Evolutionary conservation across 2,888 invertebrate species (phyloP).

Genomic region (Drepana falcataria): DNA sequence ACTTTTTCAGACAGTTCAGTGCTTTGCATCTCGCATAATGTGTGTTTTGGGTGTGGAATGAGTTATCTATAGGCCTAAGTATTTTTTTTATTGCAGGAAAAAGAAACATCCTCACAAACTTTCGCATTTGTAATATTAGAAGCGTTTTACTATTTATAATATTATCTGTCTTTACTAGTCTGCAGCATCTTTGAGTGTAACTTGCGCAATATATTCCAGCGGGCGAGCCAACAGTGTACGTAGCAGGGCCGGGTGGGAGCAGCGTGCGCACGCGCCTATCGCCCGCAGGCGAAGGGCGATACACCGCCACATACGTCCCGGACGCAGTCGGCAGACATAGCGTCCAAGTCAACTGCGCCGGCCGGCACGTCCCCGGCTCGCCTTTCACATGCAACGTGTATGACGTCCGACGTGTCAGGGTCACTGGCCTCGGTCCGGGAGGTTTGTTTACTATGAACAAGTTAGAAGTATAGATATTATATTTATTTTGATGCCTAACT

Average conservation of each 20-base stretch:
- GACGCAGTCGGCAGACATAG: slow-evolving; percentile 92
- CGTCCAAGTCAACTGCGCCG: slow-evolving; percentile 89
- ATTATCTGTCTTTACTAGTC: no score
- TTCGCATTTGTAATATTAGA: no score
- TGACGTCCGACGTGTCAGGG: slow-evolving; percentile 90
- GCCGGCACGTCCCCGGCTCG: slow-evolving; percentile 91
- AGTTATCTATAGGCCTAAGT: no score
- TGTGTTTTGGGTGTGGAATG: no score
- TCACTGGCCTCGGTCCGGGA: slow-evolving; percentile 80
- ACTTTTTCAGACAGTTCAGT: no score
- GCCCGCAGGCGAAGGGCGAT: slow-evolving; percentile 81
- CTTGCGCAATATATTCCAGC: slow-evolving; percentile 40
- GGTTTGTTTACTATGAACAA: slow-evolving; percentile 33
- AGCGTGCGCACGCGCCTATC: slow-evolving; percentile 86
- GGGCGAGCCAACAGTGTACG: slow-evolving; percentile 84
- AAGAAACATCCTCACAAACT: no score
- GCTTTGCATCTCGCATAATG: no score
- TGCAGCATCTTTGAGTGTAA: not conserved
- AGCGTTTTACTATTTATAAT: not conserved
- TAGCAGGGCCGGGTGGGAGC: slow-evolving; percentile 91
- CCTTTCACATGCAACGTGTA: slow-evolving; percentile 97
- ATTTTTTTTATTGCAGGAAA: no score
- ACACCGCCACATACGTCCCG: slow-evolving; percentile 89
- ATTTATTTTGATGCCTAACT: no score
- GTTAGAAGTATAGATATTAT: no score